Conservation (phyloP, 2,797 vertebrate species). For the Yasuhikotakia modesta region DNA sequence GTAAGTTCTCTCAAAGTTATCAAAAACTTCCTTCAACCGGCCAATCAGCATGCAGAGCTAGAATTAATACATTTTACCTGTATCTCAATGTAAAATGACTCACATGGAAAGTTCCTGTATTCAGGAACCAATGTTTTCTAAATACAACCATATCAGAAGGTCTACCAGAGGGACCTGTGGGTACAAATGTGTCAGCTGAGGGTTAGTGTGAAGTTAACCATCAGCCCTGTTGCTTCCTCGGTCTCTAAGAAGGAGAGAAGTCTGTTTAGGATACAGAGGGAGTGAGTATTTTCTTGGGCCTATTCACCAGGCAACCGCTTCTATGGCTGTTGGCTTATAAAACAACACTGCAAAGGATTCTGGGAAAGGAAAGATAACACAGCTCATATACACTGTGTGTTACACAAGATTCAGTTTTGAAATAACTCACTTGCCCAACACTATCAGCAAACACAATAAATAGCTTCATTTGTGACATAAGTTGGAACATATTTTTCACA, state of each 20-base stretch:
- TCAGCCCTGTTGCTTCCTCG: constrained; percentile 39
- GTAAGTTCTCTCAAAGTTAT: no score
- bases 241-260: constrained; percentile 40
- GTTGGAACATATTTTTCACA: constrained; percentile 27
- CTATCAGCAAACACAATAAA: constrained; percentile 25
- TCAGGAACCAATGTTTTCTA: not conserved
- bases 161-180: constrained; percentile 7
- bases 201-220: constrained; percentile 42
- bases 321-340: constrained; percentile 47
- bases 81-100: not conserved
- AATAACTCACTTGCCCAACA: constrained; percentile 12
- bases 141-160: not conserved
- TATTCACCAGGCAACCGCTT: constrained; percentile 53
- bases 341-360: constrained; percentile 52
- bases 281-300: constrained; percentile 48
- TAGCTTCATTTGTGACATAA: constrained; percentile 15
- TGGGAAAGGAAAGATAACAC: constrained; percentile 52
- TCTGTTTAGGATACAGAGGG: constrained; percentile 58
- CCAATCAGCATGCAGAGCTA: not conserved
- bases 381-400: constrained; percentile 23
- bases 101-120: not conserved
- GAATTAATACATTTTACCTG: not conserved
- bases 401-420: constrained; percentile 31
- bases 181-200: constrained; percentile 26
- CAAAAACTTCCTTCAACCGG: no score